These are phyloP conservation scores for Trichopoda pennipes DNA, from an alignment of 2,888 invertebrate genomes.

Conservation along the genomic window DNA sequence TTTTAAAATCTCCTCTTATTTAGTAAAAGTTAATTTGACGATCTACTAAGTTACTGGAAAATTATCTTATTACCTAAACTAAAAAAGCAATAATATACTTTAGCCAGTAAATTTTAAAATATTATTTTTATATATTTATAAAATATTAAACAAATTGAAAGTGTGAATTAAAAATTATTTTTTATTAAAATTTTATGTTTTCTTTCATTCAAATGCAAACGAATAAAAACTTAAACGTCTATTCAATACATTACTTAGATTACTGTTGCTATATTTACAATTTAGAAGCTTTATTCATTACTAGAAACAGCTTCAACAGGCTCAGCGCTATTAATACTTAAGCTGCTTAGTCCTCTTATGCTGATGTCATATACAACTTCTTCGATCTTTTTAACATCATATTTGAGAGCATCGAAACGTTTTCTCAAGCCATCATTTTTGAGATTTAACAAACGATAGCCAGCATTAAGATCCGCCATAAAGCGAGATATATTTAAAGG, in stretches of 20 bases:
- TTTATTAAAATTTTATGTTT: too few species aligned
- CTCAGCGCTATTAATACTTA: slow-evolving; percentile 21
- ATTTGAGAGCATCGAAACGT: slow-evolving; percentile 92
- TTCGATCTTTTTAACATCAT: slow-evolving; percentile 96
- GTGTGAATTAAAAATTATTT: too few species aligned
- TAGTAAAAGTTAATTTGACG: too few species aligned
- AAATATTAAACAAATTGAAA: too few species aligned
- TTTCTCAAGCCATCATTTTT: slow-evolving; percentile 95
- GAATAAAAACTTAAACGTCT: too few species aligned
- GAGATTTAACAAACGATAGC: slow-evolving; percentile 92
- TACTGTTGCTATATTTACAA: not conserved
- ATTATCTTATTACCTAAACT: too few species aligned
- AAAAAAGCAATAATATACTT: too few species aligned
- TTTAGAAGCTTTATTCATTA: slow-evolving; percentile 34
- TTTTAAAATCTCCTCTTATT: too few species aligned
- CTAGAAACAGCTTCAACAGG: slow-evolving; percentile 23
- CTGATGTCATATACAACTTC: slow-evolving; percentile 93
- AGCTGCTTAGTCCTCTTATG: slow-evolving; percentile 86
- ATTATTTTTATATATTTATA: too few species aligned
- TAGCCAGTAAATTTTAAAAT: too few species aligned
- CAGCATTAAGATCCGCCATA: slow-evolving; percentile 92
- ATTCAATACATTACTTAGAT: not conserved
- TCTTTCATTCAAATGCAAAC: too few species aligned
- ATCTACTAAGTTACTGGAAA: too few species aligned
- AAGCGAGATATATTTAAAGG: slow-evolving; percentile 93